Conservation (phyloP, 2,888 invertebrate genomes). For the Arrhopalites spinosus region DNA sequence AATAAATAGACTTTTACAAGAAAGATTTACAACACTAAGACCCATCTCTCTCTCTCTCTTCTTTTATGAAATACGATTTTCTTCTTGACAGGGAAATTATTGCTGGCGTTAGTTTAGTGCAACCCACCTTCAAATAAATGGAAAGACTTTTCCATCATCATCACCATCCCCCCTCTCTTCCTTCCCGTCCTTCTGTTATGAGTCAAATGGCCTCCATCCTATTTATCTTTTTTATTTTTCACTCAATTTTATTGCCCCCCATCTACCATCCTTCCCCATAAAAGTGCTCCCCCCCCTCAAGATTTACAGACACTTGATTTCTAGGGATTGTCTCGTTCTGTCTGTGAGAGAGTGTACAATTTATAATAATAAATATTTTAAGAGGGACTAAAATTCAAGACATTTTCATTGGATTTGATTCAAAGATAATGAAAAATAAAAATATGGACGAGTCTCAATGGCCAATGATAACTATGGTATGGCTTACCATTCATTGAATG, state of each 20-base stretch:
- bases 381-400: no score
- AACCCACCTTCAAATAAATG: slow-evolving; percentile 28
- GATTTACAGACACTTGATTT: no score
- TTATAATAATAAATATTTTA: no score
- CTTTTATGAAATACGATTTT: slow-evolving; percentile 20
- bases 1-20: not conserved
- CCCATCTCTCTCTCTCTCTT: not conserved
- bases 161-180: not conserved
- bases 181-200: not conserved
- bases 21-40: not conserved
- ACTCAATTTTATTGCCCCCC: slow-evolving; percentile 2
- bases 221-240: slow-evolving; percentile 16
- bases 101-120: not conserved
- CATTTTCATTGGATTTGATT: no score
- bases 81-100: slow-evolving; percentile 30
- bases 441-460: no score
- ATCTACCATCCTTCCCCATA: no score
- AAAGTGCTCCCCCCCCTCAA: no score
- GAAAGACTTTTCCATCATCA: not conserved
- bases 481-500: no score
- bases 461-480: no score
- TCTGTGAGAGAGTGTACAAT: no score
- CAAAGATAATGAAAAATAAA: no score
- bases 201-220: not conserved
- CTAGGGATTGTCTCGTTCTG: no score